phyloP scores from a whole-genome alignment of 2,113 vertebrate genomes.

The Fulica atra region DNA sequence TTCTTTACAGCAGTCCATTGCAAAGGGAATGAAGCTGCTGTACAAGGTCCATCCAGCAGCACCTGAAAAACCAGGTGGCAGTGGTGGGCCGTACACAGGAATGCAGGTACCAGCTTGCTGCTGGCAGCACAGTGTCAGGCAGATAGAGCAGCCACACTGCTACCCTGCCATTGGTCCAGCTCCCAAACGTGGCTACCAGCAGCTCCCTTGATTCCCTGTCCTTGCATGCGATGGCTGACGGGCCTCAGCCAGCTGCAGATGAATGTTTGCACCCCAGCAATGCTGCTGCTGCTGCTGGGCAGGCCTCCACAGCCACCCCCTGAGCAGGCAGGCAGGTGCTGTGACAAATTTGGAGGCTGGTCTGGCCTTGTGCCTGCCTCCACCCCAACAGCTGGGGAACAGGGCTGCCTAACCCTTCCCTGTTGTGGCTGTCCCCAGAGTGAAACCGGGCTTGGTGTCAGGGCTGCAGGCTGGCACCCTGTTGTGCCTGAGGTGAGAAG shows the following conservation, averaged over 20 bases:
- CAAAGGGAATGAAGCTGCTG: not conserved
- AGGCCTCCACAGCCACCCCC: not conserved
- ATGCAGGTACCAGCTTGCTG: not conserved
- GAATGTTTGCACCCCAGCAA: not conserved
- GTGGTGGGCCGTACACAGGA: not conserved
- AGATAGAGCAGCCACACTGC: not conserved
- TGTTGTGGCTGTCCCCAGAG: not conserved
- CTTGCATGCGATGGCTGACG: not conserved
- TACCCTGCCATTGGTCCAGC: not conserved
- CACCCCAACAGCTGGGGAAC: not conserved
- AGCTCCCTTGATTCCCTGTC: not conserved
- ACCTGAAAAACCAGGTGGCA: not conserved
- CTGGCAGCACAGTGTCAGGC: accelerated
- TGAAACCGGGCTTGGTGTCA: not conserved
- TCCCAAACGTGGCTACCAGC: not conserved
- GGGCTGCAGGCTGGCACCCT: not conserved
- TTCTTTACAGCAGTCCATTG: not conserved
- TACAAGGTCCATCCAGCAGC: not conserved
- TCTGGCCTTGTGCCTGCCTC: not conserved
- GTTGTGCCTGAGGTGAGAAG: not conserved
- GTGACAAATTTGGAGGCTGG: not conserved
- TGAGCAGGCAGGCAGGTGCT: not conserved
- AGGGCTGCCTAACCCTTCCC: not conserved
- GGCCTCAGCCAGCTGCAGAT: not conserved
- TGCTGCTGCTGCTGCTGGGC: not conserved